phyloP scores from a whole-genome alignment of 2,888 invertebrate genomes.

The Eupithecia tripunctaria region DNA sequence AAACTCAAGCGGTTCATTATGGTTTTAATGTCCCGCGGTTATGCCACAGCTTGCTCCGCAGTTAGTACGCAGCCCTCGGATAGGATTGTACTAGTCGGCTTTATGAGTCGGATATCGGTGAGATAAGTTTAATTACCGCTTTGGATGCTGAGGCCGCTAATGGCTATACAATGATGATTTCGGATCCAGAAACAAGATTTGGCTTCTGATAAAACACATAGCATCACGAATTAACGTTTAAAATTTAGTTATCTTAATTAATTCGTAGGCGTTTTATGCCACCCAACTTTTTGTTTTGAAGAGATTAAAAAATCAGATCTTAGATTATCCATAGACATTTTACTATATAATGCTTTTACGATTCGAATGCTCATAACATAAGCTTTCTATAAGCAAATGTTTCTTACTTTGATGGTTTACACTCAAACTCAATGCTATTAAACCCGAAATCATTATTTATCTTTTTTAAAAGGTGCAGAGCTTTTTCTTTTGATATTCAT shows the following conservation, averaged over 20 bases:
- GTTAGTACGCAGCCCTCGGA: neutral
- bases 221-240: slow-evolving; percentile 9
- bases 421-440: too few species aligned
- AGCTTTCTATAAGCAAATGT: too few species aligned
- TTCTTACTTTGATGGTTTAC: too few species aligned
- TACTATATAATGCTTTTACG: too few species aligned
- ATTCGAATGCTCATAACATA: too few species aligned
- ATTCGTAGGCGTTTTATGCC: neutral
- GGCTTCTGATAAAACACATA: slow-evolving; percentile 27
- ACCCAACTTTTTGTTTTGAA: neutral
- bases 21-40: slow-evolving; percentile 35
- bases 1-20: slow-evolving; percentile 35
- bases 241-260: slow-evolving; percentile 2
- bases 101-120: slow-evolving; percentile 23
- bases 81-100: slow-evolving; percentile 9
- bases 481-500: neutral
- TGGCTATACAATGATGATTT: slow-evolving; percentile 12
- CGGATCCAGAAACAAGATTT: slow-evolving; percentile 20
- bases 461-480: neutral
- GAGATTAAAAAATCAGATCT: neutral
- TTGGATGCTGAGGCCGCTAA: slow-evolving; percentile 20
- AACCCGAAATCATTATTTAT: neutral
- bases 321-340: too few species aligned
- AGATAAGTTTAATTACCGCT: slow-evolving; percentile 30
- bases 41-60: slow-evolving; percentile 18